Base-by-base conservation (phyloP, 1,140 invertebrate species). In the Halesus radiatus region DNA sequence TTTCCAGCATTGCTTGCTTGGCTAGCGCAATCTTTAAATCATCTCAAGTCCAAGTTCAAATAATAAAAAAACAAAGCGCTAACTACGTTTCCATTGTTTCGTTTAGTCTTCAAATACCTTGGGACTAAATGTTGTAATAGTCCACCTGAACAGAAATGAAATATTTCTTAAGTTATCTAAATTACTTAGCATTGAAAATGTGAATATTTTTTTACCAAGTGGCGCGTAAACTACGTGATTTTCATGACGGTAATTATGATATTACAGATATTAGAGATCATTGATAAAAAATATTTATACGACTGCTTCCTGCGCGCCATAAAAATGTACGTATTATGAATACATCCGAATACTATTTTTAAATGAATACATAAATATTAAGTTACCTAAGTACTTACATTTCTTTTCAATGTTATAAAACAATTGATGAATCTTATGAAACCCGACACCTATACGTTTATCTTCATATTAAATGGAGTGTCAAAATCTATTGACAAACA, bases 1-100 rank as follows among this genome's bases (percentile, higher is more conserved):
- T 37, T 26, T 66, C 3, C 7, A 29, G 62, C 23, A 20, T 66
- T 32, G 62, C 3, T 66, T 66, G n/a, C 3, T 66, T 66, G n/a
- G 7, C 22, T 29, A 37, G 16, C 62, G 62, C 26, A 20, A 66
- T 66, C 62, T 66, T 66, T 3, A n/a, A 66, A 66, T 66, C 10
- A 15, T 29, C 29, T 29, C 22, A 66, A 66, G 62, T 66, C 62
- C 62, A 66, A 66, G 62, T 66, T 66, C 62, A 66, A 45, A 45
- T 45, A 45, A 45, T 45, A 45, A 66, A 16, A 64, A 37, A 66
- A 22, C 22, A 29, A 37, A 66, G n/a, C 23, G 29, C 13, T 29
- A 18, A 18, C 23, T 66, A 73, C 32, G 53, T 22, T 73, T 73
- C 70, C 53, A 52, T 73, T 53, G 45, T 45, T 10, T 45, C 8